Percentiles rank a stretch among this genome's conserved stretches.
These are phyloP conservation scores for Psilanteris sp. DNA, from an alignment of 1,140 invertebrate species.

Conservation along the genomic window DNA sequence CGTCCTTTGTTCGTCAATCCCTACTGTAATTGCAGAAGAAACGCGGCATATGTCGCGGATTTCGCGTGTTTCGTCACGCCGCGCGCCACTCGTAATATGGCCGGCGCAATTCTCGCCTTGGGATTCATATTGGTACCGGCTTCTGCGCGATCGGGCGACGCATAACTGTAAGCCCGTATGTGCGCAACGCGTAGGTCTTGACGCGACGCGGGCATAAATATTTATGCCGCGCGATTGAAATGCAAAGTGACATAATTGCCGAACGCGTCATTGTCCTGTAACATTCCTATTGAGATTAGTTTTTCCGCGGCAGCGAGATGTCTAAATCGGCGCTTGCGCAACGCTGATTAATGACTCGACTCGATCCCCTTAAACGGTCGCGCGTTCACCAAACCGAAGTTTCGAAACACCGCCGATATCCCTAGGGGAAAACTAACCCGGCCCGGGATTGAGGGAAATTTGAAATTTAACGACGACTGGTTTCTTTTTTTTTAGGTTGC, in stretches of 20 bases:
- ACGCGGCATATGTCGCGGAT: no score
- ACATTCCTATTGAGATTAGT: conserved; percentile 46
- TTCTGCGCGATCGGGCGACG: conserved; percentile 9
- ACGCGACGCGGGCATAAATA: conserved; percentile 1
- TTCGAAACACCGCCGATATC: no score
- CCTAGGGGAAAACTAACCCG: no score
- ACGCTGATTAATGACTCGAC: conserved; percentile 16
- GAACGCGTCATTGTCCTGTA: conserved; percentile 32
- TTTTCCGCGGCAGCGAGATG: conserved; percentile 27
- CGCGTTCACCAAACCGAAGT: no score
- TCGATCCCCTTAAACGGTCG: conserved; percentile 14
- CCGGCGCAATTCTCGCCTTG: conserved; percentile 9
- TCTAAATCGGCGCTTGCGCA: conserved; percentile 28
- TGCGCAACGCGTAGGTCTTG: conserved; percentile 16
- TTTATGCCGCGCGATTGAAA: conserved; percentile 24
- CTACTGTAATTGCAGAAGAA: no score
- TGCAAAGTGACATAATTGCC: conserved; percentile 41
- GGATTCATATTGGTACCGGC: conserved; percentile 21
- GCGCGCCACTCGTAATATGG: conserved; percentile 14
- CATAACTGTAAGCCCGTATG: conserved; percentile 15
- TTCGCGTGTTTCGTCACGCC: conserved; percentile 31
- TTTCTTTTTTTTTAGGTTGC: no score
- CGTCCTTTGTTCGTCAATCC: no score
- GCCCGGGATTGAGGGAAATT: no score
- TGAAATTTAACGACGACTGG: no score